These are phyloP conservation scores for Petroica traversi DNA, from an alignment of 2,113 vertebrate species.

Conservation along the genomic window DNA sequence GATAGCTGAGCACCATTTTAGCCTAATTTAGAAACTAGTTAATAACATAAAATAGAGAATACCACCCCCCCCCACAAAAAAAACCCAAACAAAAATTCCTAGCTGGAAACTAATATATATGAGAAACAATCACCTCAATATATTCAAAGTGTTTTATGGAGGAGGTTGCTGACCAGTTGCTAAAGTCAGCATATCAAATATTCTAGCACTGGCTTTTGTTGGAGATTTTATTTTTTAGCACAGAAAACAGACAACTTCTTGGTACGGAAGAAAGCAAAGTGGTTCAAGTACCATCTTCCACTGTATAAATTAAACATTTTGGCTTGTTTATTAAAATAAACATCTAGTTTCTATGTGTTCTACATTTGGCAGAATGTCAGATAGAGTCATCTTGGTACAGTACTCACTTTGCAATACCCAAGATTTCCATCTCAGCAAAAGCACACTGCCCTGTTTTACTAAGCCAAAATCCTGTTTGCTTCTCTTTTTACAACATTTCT, in stretches of 20 bases:
- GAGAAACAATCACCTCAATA: not conserved
- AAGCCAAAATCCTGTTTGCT: not conserved
- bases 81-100: not conserved
- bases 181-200: not conserved
- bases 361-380: not conserved
- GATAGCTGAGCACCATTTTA: not conserved
- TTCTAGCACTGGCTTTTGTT: not conserved
- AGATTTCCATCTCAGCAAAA: not conserved
- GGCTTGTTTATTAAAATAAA: not conserved
- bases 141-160: not conserved
- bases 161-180: not conserved
- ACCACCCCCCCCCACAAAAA: accelerated
- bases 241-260: not conserved
- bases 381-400: not conserved
- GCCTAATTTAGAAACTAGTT: not conserved
- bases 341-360: not conserved
- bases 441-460: not conserved
- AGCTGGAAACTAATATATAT: not conserved
- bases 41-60: not conserved
- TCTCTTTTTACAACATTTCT: not conserved
- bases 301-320: not conserved
- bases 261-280: not conserved
- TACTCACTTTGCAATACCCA: not conserved
- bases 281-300: not conserved
- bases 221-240: not conserved